Evolutionary conservation across 2,888 invertebrate genomes (phyloP).

Genomic region (Tetanocera ferruginea): DNA sequence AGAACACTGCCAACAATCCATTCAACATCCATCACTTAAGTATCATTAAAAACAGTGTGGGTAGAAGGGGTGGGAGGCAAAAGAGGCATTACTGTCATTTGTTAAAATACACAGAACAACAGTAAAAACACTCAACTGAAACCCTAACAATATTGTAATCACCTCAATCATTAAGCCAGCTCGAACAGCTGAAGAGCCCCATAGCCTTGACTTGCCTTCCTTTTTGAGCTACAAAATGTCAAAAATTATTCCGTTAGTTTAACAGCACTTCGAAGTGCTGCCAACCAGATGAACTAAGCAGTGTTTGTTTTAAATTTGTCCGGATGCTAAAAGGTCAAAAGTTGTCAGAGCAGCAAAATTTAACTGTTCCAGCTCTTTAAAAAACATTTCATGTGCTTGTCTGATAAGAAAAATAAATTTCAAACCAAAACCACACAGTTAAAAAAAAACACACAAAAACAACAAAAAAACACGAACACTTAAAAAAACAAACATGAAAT

Average conservation of each 20-base stretch:
- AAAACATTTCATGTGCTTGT: not conserved
- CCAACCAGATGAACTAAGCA: not conserved
- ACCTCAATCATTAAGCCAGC: not conserved
- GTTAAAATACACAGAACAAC: not conserved
- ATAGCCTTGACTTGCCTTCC: not conserved
- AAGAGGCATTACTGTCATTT: not conserved
- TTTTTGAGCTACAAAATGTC: not conserved
- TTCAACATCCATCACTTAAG: no score
- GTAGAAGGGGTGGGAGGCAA: no score
- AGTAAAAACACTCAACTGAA: not conserved
- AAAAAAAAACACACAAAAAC: not conserved
- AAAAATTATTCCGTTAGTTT: not conserved
- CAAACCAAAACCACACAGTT: no score
- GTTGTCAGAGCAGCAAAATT: not conserved
- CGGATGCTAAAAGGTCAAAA: constrained; percentile 2
- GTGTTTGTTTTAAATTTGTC: not conserved
- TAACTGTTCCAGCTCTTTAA: not conserved
- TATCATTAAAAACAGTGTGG: no score
- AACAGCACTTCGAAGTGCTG: not conserved
- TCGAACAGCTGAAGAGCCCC: not conserved
- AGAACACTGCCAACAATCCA: no score
- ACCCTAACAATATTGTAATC: not conserved
- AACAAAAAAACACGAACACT: not conserved
- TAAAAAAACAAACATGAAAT: not conserved
- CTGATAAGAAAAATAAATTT: no score